phyloP scores from a whole-genome alignment of 2,113 vertebrate genomes.

The Chamaea fasciata region DNA sequence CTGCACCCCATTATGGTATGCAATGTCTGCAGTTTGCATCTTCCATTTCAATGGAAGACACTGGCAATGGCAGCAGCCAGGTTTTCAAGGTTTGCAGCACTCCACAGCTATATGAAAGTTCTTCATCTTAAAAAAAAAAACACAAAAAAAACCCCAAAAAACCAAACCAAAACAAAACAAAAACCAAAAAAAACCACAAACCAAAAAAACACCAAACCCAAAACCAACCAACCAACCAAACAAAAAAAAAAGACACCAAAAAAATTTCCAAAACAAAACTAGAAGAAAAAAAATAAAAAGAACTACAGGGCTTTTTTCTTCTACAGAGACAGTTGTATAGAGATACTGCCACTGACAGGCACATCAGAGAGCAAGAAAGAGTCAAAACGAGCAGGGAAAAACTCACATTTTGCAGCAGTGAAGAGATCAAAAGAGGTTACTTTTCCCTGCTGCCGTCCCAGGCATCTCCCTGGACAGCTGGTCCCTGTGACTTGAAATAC shows the following conservation, averaged over 20 bases:
- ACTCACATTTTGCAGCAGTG: neutral
- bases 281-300: neutral
- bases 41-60: neutral
- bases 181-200: too few species aligned
- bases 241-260: neutral
- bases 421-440: slow-evolving; percentile 44
- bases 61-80: neutral
- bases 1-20: neutral
- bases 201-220: too few species aligned
- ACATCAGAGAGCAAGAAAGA: slow-evolving; percentile 7
- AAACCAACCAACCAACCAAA: too few species aligned
- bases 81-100: neutral
- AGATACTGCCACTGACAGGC: neutral
- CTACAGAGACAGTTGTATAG: neutral
- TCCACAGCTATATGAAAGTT: neutral
- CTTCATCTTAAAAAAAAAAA: neutral
- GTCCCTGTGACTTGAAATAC: slow-evolving; percentile 26
- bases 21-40: neutral
- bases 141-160: neutral
- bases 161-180: too few species aligned
- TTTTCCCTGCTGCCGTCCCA: neutral
- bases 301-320: neutral
- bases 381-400: neutral
- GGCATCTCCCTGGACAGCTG: slow-evolving; percentile 27
- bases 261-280: neutral